These are phyloP conservation scores for Lucifuga dentata DNA, from an alignment of 2,113 vertebrate genomes.

Conservation along the genomic window DNA sequence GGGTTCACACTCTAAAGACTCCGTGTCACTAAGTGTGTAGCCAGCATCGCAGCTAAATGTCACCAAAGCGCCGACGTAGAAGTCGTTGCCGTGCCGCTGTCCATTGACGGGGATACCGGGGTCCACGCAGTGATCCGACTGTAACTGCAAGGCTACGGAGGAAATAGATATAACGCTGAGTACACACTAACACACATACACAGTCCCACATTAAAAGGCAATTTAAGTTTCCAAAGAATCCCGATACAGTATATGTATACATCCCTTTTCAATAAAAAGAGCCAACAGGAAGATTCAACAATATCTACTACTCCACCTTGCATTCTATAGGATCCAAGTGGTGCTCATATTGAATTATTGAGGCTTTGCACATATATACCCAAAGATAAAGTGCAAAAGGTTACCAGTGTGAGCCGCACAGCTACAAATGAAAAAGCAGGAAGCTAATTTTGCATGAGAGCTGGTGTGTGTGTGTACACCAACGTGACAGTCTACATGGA, in stretches of 20 bases:
- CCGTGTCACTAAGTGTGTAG: conserved; percentile 90
- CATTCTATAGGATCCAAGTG: conserved; percentile 28
- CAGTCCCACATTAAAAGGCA: conserved; percentile 6
- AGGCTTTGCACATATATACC: conserved; percentile 54
- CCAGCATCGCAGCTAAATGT: conserved; percentile 95
- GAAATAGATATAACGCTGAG: neutral
- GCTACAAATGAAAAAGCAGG: conserved; percentile 18
- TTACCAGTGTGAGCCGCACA: conserved; percentile 32
- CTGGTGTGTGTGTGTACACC: neutral
- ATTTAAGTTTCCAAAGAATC: conserved; percentile 18
- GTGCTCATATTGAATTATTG: conserved; percentile 59
- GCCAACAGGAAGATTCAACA: conserved; percentile 31
- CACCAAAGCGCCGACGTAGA: conserved; percentile 95
- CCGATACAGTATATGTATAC: conserved; percentile 43
- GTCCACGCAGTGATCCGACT: conserved; percentile 96
- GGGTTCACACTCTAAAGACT: conserved; percentile 94
- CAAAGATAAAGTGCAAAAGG: conserved; percentile 43
- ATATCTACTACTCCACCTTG: conserved; percentile 4
- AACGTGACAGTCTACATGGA: neutral
- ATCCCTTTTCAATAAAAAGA: conserved; percentile 31
- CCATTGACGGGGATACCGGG: conserved; percentile 97
- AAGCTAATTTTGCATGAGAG: neutral
- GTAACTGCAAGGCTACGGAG: conserved; percentile 89
- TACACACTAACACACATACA: neutral
- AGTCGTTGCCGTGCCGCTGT: conserved; percentile 94